Conservation (phyloP, 2,888 invertebrate genomes). For the Latheticus oryzae region DNA sequence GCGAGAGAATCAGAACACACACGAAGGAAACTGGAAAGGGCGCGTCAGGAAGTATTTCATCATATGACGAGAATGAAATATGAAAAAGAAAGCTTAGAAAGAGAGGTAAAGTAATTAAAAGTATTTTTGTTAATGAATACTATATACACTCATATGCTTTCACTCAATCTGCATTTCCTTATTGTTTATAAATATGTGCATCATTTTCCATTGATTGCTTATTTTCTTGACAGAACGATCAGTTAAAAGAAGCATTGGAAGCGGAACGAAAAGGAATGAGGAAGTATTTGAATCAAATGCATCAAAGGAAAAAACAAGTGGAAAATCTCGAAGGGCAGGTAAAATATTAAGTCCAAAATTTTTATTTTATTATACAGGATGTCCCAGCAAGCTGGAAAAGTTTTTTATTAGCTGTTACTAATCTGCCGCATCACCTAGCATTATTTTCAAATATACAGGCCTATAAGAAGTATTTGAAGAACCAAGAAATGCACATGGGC, state of each 20-base stretch:
- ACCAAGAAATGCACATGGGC: too few species aligned
- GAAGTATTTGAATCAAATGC: conserved; percentile 61
- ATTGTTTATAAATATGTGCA: conserved; percentile 2
- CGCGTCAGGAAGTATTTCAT: conserved; percentile 70
- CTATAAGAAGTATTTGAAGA: too few species aligned
- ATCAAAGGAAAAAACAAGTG: conserved; percentile 57
- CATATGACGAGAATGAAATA: conserved; percentile 71
- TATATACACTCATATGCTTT: too few species aligned
- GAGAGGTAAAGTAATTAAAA: conserved; percentile 65
- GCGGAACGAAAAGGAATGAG: conserved; percentile 68
- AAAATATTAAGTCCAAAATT: conserved; percentile 13
- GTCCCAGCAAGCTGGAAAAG: conserved; percentile 1
- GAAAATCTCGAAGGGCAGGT: conserved; percentile 51
- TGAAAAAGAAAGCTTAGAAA: conserved; percentile 70
- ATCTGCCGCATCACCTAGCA: too few species aligned
- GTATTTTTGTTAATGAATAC: conserved; percentile 25
- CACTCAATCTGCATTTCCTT: conserved; percentile 27
- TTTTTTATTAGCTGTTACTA: too few species aligned
- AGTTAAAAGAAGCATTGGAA: conserved; percentile 69
- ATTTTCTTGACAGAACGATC: conserved; percentile 66
- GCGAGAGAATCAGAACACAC: conserved; percentile 70
- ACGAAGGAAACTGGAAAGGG: conserved; percentile 69
- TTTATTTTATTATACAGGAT: conserved; percentile 6
- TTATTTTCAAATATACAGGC: too few species aligned
- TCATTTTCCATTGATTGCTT: not conserved